Base-by-base conservation (phyloP, 2,888 invertebrate species). In the Lycophotia porphyrea region DNA sequence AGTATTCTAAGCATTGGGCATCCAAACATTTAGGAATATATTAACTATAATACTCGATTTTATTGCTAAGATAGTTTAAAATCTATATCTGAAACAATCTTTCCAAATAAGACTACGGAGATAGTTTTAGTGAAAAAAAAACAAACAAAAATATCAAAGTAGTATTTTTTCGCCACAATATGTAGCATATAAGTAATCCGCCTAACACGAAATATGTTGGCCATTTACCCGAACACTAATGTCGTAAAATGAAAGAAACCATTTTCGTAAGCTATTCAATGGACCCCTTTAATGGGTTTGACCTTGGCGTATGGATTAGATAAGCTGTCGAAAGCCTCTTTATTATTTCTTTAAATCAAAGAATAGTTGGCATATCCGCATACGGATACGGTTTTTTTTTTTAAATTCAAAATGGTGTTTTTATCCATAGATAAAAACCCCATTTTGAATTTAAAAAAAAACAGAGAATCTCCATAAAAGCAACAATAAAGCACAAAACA, bases 181-280 rank as follows among this genome's bases (percentile, higher is more conserved):
- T 74, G 65, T 81, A 80, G 80, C 75, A 68, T 76, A 77, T 76
- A 77, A 39, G 78, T 87, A 88, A 84, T 85, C 80, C 82, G 70
- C 81, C 84, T 77, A 78, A 84, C 78, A 83, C 82, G 65, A 88
- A 86, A 88, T 87, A 88, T 88, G 84, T 84, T 77, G 72, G 78
- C 81, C 76, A 86, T 88, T 88, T 84, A 81, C 63, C 80, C 80
- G 78, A 77, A 75, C 85, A 88, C 84, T 88, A 87, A 90, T 89
- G 87, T 89, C 90, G 88, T 91, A 91, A 91, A 90, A 87, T 84
- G 88, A 87, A 87, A 86, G 84, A 88, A 88, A 87, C 90, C 86
- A 88, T 91, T 90, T 88, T 83, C 79, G 80, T 85, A 85, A 88
- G 88, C 87, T 86, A 87, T 84, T 83, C 84, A 87, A 88, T 87